A percentile compares a stretch with the other conserved stretches of the same genome.
phyloP scores from a whole-genome alignment of 2,888 invertebrate genomes.

The Phasia obesa region DNA sequence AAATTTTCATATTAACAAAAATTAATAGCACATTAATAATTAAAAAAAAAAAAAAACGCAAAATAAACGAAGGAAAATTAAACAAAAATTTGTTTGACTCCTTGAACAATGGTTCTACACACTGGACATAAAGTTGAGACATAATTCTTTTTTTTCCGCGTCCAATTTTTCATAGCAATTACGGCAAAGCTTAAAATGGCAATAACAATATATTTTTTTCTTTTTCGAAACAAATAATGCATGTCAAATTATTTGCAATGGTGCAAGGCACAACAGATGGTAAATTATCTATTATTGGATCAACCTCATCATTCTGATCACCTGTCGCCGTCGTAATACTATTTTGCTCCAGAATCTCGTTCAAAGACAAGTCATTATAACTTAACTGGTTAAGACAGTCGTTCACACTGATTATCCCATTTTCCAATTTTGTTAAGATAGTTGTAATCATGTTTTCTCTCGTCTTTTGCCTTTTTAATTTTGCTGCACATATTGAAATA shows the following conservation, averaged over 20 bases:
- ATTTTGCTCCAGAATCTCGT: conserved; percentile 23
- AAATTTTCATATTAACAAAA: conserved; percentile 10
- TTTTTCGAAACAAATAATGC: conserved; percentile 9
- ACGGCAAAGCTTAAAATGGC: conserved; percentile 21
- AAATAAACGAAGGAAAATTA: too few species aligned
- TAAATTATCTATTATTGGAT: conserved; percentile 7
- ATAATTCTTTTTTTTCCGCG: too few species aligned
- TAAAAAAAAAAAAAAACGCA: neutral
- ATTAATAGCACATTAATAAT: conserved; percentile 4
- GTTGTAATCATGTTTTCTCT: neutral
- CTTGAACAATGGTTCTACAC: conserved; percentile 17
- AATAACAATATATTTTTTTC: conserved; percentile 8
- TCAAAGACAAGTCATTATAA: conserved; percentile 11
- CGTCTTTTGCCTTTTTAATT: neutral
- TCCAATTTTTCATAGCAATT: conserved; percentile 21
- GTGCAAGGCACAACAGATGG: conserved; percentile 11
- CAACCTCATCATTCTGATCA: conserved; percentile 8
- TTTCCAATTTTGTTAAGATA: conserved; percentile 2
- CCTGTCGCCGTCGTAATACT: conserved; percentile 12
- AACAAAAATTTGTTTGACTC: conserved; percentile 16
- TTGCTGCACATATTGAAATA: conserved; percentile 22
- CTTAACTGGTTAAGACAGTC: neutral
- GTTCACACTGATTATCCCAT: too few species aligned
- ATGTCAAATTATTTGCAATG: conserved; percentile 11
- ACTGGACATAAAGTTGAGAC: neutral